These are phyloP conservation scores for Halcyon badia DNA, from an alignment of 2,797 vertebrate species.

Conservation along the genomic window DNA sequence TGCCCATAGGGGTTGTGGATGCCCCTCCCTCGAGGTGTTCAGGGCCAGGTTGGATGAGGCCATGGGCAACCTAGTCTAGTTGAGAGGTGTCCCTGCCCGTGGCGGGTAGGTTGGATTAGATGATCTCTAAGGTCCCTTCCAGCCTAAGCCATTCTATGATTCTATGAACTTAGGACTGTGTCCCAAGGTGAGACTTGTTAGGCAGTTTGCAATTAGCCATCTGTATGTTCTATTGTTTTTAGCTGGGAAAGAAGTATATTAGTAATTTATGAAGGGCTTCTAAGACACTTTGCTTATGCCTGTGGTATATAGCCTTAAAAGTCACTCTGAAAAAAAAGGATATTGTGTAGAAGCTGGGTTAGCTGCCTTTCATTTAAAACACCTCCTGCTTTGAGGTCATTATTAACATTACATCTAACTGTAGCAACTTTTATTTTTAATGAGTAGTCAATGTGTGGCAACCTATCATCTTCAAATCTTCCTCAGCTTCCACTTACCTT, in stretches of 20 bases:
- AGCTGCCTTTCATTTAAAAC: not conserved
- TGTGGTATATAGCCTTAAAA: not conserved
- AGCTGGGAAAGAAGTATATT: not conserved
- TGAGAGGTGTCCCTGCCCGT: no score
- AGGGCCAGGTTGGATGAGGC: no score
- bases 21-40: no score
- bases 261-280: not conserved
- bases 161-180: not conserved
- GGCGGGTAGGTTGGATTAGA: no score
- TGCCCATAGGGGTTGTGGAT: no score
- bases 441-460: not conserved
- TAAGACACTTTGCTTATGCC: not conserved
- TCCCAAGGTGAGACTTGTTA: not conserved
- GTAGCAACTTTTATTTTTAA: not conserved
- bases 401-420: not conserved
- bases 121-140: no score
- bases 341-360: not conserved
- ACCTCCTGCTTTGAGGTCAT: not conserved
- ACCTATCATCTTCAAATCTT: not conserved
- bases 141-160: no score
- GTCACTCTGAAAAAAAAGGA: not conserved
- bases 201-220: not conserved
- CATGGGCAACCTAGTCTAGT: no score
- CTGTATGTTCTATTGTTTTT: not conserved
- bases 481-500: not conserved